Conservation (phyloP, 2,113 vertebrate species). For the Pelvicachromis taeniatus region DNA sequence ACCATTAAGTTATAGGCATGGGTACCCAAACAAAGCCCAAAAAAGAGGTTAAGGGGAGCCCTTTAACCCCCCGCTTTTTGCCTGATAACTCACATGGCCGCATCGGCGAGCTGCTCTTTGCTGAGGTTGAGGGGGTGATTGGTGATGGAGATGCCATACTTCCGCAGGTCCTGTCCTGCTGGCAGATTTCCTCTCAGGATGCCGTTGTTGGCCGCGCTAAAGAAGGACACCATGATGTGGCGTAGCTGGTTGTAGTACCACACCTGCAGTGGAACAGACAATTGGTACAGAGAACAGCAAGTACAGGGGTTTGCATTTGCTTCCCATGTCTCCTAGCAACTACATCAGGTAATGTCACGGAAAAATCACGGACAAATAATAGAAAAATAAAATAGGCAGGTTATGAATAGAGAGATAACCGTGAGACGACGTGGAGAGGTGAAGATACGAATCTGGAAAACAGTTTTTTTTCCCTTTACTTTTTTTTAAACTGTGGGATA, state of each 20-base stretch:
- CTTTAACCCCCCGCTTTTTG: neutral
- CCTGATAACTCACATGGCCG: conserved; percentile 81
- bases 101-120: conserved; percentile 88
- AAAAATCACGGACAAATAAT: neutral
- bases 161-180: conserved; percentile 70
- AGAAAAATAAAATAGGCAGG: neutral
- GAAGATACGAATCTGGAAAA: neutral
- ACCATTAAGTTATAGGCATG: neutral
- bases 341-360: neutral
- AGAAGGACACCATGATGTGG: conserved; percentile 88
- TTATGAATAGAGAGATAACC: neutral
- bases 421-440: neutral
- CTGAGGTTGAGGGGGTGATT: conserved; percentile 95
- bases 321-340: conserved; percentile 41
- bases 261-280: conserved; percentile 73
- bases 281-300: neutral
- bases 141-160: conserved; percentile 86
- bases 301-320: neutral
- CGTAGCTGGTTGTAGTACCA: conserved; percentile 98
- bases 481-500: neutral
- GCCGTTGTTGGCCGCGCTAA: conserved; percentile 90
- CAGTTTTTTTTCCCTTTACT: neutral
- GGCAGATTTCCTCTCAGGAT: conserved; percentile 87
- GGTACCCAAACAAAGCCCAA: neutral
- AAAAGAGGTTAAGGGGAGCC: neutral